Base-by-base conservation (phyloP, 2,113 vertebrate species). In the Formicarius rufipectus region DNA sequence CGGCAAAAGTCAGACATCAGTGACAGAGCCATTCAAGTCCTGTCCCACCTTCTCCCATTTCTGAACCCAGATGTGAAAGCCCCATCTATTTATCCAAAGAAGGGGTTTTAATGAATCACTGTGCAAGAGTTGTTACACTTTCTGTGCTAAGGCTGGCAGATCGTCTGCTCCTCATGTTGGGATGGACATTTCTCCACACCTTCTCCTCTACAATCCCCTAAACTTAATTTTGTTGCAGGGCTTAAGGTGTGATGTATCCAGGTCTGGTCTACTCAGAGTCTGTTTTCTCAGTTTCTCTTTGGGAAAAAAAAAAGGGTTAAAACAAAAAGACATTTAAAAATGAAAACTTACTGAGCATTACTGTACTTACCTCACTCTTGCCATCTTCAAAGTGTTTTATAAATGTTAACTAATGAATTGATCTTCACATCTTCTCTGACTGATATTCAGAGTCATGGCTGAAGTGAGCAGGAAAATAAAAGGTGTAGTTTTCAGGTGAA, bases 381-480 rank as follows among this genome's bases (percentile, higher is more conserved):
- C 79, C 66, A 89, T 95, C 94, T 96, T 86, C 83, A 74, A 94
- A 94, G 83, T 76, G 87, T 94, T 94, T 94, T 95, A 92, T 74
- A 92, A 93, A 96, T 88, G 76, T 80, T 95, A 97, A 92, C 85
- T 84, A 88, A 93, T 97, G 90, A 95, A 94, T 95, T 95, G 93
- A 96, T 96, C 79, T 85, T 91, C 93, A 84, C 55, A 68, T 86
- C 58, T 72, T 90, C 67, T 67, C 45, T 44, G 35, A 45, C 73
- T 74, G 77, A 93, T 94, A 87, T 88, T 92, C 83, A 92, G 86
- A 78, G 81, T 92, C 77, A 64, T 1, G 3, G 62, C 58, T 92
- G 81, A 88, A 87, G 79, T 3, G 50, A 93, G 56, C 59, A 84
- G 76, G 63, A 74, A 95, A 90, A 92, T 37, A 74, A 55, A 37